Evolutionary conservation across 2,113 vertebrate species (phyloP).

Genomic region (Hipposideros armiger): DNA sequence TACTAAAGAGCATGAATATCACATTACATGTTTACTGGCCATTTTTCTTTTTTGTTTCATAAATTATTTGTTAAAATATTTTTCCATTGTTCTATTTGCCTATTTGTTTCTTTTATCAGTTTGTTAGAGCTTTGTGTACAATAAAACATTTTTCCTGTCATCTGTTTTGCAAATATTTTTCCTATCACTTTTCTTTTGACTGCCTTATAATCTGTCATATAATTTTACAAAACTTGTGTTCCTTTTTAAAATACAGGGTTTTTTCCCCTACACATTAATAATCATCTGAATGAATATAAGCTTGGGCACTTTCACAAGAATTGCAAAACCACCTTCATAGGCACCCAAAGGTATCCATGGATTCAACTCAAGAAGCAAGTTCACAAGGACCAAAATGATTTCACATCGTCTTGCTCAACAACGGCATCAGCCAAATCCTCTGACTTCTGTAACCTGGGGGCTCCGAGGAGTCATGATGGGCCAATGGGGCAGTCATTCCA

Average conservation of each 20-base stretch:
- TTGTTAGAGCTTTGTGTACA: not conserved
- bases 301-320: not conserved
- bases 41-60: slow-evolving; percentile 7
- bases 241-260: not conserved
- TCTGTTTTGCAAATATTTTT: not conserved
- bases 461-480: accelerated
- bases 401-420: not conserved
- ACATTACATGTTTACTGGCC: not conserved
- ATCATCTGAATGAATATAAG: not conserved
- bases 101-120: not conserved
- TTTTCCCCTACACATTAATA: not conserved
- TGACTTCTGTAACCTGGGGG: not conserved
- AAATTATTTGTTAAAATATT: not conserved
- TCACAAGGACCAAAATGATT: not conserved
- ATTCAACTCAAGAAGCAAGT: not conserved
- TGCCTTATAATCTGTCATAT: not conserved
- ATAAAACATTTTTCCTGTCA: not conserved
- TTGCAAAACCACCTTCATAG: not conserved
- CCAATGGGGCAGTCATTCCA: too few relatives aligned
- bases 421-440: not conserved
- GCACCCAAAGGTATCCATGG: not conserved
- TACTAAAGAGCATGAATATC: not conserved
- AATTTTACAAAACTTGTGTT: not conserved
- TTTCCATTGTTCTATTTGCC: not conserved
- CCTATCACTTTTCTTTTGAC: not conserved